Evolutionary conservation across 92 coral and sea anemone species (phyloP), one percentile per base, ranked within the genome.

Genomic region (Bergia puertoricense): DNA sequence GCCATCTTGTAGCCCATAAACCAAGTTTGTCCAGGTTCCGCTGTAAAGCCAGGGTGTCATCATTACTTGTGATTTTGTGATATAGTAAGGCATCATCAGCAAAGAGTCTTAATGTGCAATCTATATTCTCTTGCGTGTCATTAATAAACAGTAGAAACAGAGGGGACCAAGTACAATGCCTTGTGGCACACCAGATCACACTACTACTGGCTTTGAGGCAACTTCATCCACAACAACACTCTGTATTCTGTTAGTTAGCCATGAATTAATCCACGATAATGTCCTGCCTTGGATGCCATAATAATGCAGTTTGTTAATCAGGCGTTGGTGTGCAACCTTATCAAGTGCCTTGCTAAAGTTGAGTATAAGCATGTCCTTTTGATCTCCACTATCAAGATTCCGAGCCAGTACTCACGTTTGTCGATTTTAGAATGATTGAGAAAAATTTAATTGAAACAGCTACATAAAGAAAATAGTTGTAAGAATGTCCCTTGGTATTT

Each of bases 21-120:
- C 89, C 89, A 41, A 86, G 76, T 86, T 86, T 86, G 56, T 37
- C 15, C 84, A 86, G 42, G 89, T 86, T 85, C 66, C 54, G 68
- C 84, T 86, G 89, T 36, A 74, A 77, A 76, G 75, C 82, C 36
- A 77, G 74, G 81, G 81, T 86, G 76, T 77, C 89, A 20, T 44
- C 30, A 46, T 82, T 82, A 20, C 77, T 77, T 18, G 89, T 36
- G 69, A 90, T 44, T 90, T 85, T 90, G 71, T 86, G 92, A 85
- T 90, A 85, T 71, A 90, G 69, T 44, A 74, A 57, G 73, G 89
- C 89, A 77, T 86, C 89, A 45, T 86, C 51, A 14, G 89, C 81
- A 68, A 85, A 89, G 78, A 89, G 68, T 22, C 84, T 40, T 89
- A 89, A 44, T 59, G 91, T 50, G 65, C 91, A 85, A 85, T 82